Conservation (phyloP, 2,797 vertebrate genomes). For the Phataginus tetradactyla region DNA sequence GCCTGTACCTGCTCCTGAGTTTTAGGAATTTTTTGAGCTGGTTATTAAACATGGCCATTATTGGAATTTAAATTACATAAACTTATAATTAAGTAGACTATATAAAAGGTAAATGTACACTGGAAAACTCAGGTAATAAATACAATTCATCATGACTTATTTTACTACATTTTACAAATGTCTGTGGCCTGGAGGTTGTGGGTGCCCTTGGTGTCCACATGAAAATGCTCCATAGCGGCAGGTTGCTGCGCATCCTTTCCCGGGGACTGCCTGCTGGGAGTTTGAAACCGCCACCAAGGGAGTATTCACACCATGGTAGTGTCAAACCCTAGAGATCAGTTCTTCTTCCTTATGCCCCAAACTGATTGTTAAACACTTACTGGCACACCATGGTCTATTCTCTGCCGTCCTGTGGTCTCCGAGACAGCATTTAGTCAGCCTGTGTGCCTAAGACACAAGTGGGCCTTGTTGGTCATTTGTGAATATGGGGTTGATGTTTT, state of each 20-base stretch:
- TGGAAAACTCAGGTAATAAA: neutral
- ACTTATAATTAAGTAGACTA: neutral
- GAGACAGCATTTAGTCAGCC: neutral
- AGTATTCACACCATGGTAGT: neutral
- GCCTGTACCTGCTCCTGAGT: neutral
- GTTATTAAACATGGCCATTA: neutral
- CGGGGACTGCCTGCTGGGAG: rapidly evolving
- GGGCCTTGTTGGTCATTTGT: neutral
- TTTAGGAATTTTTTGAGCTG: neutral
- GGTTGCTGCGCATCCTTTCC: neutral
- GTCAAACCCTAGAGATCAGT: too few relatives aligned
- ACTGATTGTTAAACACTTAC: too few relatives aligned
- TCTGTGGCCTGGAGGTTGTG: neutral
- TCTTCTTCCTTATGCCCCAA: neutral
- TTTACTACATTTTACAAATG: neutral
- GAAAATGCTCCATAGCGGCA: rapidly evolving
- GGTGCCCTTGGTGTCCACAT: rapidly evolving
- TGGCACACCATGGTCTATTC: rapidly evolving
- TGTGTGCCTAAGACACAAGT: neutral
- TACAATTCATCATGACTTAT: neutral
- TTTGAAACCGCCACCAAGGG: rapidly evolving
- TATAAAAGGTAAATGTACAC: neutral
- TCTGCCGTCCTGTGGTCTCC: neutral
- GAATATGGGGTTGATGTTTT: neutral
- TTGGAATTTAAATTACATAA: neutral